phyloP scores from a whole-genome alignment of 1,140 invertebrate species.

The Sycophila sp. region DNA sequence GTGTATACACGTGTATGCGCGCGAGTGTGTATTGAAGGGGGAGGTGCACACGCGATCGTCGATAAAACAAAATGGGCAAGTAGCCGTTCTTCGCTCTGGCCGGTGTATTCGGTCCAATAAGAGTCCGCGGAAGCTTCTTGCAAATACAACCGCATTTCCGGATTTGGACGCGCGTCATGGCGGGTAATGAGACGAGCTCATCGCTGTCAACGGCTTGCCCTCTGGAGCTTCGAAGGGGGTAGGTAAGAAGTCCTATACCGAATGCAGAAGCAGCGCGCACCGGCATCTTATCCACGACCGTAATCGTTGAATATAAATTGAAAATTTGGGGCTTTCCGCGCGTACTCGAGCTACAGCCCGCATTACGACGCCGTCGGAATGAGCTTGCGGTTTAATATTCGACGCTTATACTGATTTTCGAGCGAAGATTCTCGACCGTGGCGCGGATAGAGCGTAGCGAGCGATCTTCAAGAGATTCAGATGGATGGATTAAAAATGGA shows the following conservation, averaged over 20 bases:
- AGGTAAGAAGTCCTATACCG: background rate
- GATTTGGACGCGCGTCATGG: slow-evolving; percentile 15
- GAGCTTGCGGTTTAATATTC: background rate
- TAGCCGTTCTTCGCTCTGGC: background rate
- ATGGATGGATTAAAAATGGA: too few relatives aligned
- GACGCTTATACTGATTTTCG: slow-evolving; percentile 2
- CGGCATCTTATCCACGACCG: slow-evolving; percentile 26
- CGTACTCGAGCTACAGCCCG: too few relatives aligned
- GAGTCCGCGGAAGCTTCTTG: background rate
- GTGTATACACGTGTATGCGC: background rate
- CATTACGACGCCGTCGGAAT: too few relatives aligned
- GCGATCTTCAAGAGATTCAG: too few relatives aligned
- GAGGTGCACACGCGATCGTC: too few relatives aligned
- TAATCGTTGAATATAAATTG: slow-evolving; percentile 42
- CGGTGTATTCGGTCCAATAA: background rate
- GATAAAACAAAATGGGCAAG: background rate
- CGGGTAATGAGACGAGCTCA: slow-evolving; percentile 9
- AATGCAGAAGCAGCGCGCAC: background rate
- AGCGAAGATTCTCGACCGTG: background rate
- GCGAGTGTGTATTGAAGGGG: too few relatives aligned
- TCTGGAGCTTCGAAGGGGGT: background rate
- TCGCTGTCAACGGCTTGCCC: slow-evolving; percentile 15
- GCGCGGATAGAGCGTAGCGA: too few relatives aligned
- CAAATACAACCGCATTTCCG: background rate
- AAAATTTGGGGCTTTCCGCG: slow-evolving; percentile 37